Evolutionary conservation across 2,888 invertebrate species (phyloP), one percentile per base, ranked within the genome.

Genomic region (Nesidiocoris tenuis): DNA sequence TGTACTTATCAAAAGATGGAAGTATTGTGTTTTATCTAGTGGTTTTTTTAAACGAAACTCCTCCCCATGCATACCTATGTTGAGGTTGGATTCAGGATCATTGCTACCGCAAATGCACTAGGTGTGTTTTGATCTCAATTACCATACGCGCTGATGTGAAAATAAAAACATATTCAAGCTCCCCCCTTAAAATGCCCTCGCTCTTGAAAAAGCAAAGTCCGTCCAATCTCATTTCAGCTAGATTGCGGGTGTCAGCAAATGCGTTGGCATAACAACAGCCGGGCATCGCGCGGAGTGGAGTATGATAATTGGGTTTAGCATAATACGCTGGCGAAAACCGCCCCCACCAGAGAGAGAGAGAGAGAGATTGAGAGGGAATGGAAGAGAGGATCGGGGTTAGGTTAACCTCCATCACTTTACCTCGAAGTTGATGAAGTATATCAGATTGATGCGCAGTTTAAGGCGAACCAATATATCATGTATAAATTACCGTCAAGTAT

Each of bases 401-500:
- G 16, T 57, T 24, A 71, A 16, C 54, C n/a, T n/a, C 72, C 72
- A 72, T 72, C 72, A 63, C 72, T 72, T 61, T 72, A 61, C 21
- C 39, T 39, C 22, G 61, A 54, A 54, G 72, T 72, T 72, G 72
- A 72, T 72, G 72, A 72, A 72, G 72, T 72, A 72, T 72, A 72
- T 72, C 72, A 72, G 72, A 72, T 72, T 72, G 72, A 72, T 72
- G 72, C 61, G 63, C 72, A 72, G 72, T 72, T 72, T 72, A 72
- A 72, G 72, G 72, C 61, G 72, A 54, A 61, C 61, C 72, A 72
- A 72, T 72, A 72, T 72, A 72, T 72, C 72, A 72, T 54, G 72
- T 72, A 72, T 72, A 72, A 72, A 72, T 72, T 72, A 72, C 72
- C 61, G 72, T 72, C 72, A 72, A 72, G 72, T 72, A n/a, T n/a